Evolutionary conservation across 2,797 vertebrate species (phyloP).

Genomic region (Sebastes steindachneri): DNA sequence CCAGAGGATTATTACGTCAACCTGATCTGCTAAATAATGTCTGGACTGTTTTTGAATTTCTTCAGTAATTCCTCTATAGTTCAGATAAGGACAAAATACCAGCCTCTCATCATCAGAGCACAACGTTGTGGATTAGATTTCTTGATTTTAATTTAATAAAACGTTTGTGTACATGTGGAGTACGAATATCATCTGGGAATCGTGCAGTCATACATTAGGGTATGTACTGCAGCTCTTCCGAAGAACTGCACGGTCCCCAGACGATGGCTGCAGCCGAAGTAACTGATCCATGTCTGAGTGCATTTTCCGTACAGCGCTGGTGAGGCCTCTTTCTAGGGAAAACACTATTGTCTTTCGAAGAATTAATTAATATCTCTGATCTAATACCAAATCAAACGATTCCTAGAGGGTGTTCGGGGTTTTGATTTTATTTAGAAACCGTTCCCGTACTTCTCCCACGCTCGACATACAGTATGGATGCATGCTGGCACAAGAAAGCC

Average conservation of each 20-base stretch:
- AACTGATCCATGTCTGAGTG: slow-evolving; percentile 70
- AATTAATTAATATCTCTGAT: slow-evolving; percentile 49
- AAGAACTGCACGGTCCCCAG: slow-evolving; percentile 42
- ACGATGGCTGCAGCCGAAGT: slow-evolving; percentile 51
- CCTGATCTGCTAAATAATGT: slow-evolving; percentile 22
- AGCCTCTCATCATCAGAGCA: background rate
- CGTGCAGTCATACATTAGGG: slow-evolving; percentile 45
- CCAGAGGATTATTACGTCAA: slow-evolving; percentile 31
- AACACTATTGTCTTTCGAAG: slow-evolving; percentile 31
- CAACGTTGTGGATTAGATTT: background rate
- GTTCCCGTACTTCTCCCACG: background rate
- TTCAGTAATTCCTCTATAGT: background rate
- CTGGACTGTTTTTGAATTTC: slow-evolving; percentile 3
- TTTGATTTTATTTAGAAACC: slow-evolving; percentile 11
- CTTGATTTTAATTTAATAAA: slow-evolving; percentile 1
- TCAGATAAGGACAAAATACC: slow-evolving; percentile 2
- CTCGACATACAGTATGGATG: background rate
- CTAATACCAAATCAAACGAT: slow-evolving; percentile 30
- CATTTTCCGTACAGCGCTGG: slow-evolving; percentile 64
- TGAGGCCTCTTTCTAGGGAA: slow-evolving; percentile 65
- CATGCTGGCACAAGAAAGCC: slow-evolving; percentile 11
- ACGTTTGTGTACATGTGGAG: background rate
- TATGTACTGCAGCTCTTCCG: slow-evolving; percentile 54
- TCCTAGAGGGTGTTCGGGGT: slow-evolving; percentile 19
- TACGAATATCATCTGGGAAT: slow-evolving; percentile 36